These are phyloP conservation scores for Mercenaria mercenaria DNA, from an alignment of 1,140 invertebrate genomes.

Conservation along the genomic window DNA sequence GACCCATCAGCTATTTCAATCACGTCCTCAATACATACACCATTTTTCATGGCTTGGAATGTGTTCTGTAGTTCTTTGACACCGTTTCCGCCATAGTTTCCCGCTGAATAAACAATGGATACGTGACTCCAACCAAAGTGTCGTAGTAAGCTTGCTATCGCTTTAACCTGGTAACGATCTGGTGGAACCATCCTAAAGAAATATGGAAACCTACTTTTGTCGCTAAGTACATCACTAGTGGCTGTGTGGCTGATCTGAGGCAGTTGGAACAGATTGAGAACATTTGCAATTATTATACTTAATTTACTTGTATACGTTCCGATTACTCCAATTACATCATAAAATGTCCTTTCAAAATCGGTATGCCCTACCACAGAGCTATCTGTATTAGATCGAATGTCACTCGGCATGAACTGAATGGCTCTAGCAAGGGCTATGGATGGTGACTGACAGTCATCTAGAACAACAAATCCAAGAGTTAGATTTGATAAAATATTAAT, in stretches of 20 bases:
- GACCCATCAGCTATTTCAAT: conserved; percentile 89
- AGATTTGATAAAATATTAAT: conserved; percentile 65
- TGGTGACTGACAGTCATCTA: conserved; percentile 72
- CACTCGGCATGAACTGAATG: conserved; percentile 74
- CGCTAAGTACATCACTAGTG: conserved; percentile 77
- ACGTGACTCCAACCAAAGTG: conserved; percentile 77
- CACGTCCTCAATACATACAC: conserved; percentile 86
- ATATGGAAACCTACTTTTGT: conserved; percentile 76
- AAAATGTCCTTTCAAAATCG: conserved; percentile 59
- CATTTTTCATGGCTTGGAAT: conserved; percentile 29
- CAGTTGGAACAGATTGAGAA: conserved; percentile 73
- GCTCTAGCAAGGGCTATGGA: conserved; percentile 71
- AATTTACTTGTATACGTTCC: conserved; percentile 72
- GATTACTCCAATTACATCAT: conserved; percentile 75
- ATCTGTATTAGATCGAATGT: neutral
- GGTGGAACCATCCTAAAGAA: conserved; percentile 79
- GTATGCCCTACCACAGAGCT: neutral
- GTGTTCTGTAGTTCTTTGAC: conserved; percentile 59
- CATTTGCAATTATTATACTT: conserved; percentile 74
- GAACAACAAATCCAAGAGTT: conserved; percentile 67
- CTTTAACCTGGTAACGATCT: conserved; percentile 76
- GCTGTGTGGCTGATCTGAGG: conserved; percentile 78
- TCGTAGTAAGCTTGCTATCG: conserved; percentile 71
- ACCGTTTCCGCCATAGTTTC: conserved; percentile 87
- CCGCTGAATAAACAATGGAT: conserved; percentile 73